Percentiles rank a stretch among this genome's conserved stretches.
phyloP scores from a whole-genome alignment of 2,888 invertebrate species.

The Dicycla oo region DNA sequence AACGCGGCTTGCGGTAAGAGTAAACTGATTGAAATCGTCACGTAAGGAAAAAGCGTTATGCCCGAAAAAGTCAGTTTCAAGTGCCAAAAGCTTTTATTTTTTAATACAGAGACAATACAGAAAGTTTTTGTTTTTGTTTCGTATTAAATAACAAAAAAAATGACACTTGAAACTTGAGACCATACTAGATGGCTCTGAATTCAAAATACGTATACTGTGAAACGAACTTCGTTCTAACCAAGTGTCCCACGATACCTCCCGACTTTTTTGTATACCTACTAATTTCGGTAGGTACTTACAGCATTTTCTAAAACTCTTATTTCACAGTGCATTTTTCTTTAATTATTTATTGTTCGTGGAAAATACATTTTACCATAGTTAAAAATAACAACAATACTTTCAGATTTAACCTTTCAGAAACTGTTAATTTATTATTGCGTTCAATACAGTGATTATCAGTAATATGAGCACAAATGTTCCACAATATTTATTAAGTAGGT shows the following conservation, averaged over 20 bases:
- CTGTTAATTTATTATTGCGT: conserved; percentile 9
- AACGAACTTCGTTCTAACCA: no score
- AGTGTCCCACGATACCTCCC: no score
- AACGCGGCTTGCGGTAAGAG: neutral
- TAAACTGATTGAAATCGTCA: no score
- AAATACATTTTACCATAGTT: neutral
- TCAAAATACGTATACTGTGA: no score
- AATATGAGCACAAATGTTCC: neutral
- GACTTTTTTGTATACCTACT: neutral
- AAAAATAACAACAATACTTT: neutral
- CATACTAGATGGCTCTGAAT: no score
- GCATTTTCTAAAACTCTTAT: neutral
- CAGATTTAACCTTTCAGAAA: neutral
- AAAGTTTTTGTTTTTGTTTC: no score
- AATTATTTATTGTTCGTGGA: neutral
- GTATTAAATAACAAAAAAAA: no score
- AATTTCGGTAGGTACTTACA: neutral
- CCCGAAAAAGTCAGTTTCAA: no score
- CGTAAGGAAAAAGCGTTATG: neutral
- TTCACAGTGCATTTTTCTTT: neutral
- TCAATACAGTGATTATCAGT: conserved; percentile 19
- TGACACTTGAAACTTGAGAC: no score
- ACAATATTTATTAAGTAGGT: conserved; percentile 2
- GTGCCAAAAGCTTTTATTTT: no score
- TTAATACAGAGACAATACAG: no score